Conservation (phyloP, 2,113 vertebrate species). For the Ceuthmochares aereus region DNA sequence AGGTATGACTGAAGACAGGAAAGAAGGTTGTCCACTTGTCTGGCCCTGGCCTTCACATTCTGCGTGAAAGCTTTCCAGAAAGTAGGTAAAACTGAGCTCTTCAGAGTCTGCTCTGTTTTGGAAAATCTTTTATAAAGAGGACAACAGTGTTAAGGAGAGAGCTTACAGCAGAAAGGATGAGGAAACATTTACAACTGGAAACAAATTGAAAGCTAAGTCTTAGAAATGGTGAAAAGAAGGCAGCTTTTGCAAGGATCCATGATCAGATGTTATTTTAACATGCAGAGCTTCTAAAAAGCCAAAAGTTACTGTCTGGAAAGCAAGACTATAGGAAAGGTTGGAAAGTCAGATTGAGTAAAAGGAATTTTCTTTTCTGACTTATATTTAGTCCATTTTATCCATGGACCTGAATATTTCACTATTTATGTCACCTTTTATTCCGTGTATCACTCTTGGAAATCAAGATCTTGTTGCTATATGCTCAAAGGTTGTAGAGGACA, state of each 20-base stretch:
- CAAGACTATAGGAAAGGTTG: background rate
- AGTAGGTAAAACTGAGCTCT: background rate
- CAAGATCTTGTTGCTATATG: background rate
- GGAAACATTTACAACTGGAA: background rate
- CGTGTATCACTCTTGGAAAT: background rate
- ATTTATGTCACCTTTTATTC: background rate
- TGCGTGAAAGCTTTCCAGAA: background rate
- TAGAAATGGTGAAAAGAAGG: background rate
- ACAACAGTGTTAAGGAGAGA: background rate
- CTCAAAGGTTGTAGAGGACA: background rate
- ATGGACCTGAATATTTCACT: background rate
- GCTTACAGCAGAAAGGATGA: background rate
- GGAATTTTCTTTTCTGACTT: background rate
- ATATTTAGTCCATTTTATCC: background rate
- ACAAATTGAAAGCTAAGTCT: background rate
- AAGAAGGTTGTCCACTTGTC: background rate
- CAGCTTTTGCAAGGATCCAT: background rate
- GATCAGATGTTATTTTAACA: background rate
- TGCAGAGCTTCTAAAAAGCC: background rate
- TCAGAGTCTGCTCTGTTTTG: background rate
- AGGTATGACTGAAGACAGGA: background rate
- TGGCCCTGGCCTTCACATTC: background rate
- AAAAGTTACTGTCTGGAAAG: background rate
- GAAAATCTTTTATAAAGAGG: background rate
- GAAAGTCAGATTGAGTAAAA: background rate